Conservation (phyloP, 64 coral and sea anemone species). For the Platygyra sinensis region DNA sequence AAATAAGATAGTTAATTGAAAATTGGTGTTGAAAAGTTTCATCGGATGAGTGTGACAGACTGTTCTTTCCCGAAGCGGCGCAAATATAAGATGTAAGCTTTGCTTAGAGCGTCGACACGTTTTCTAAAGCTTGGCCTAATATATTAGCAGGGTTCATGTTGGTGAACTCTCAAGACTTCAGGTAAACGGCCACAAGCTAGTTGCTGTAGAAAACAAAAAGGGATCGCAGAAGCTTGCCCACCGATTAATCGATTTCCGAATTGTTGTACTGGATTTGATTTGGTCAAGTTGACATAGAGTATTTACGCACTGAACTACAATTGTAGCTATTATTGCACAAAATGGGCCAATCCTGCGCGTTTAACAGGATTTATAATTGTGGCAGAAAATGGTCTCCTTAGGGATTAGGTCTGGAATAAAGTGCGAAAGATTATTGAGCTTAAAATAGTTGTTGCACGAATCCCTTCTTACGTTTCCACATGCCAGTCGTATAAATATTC, state of each 20-base stretch:
- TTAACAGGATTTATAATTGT: background rate
- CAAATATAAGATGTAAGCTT: background rate
- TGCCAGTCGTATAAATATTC: background rate
- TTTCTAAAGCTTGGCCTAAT: constrained; percentile 33
- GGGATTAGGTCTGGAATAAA: constrained; percentile 25
- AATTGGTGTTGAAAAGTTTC: constrained; percentile 40
- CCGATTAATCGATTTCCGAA: background rate
- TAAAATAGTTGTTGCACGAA: constrained; percentile 5
- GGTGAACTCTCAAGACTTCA: constrained; percentile 20
- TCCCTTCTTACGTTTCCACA: background rate
- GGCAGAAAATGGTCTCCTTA: constrained; percentile 31
- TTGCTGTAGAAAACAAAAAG: background rate
- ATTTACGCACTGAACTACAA: background rate
- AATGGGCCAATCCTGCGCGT: constrained; percentile 9
- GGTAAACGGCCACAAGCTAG: constrained; percentile 22
- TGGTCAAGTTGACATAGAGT: constrained; percentile 4
- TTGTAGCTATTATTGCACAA: background rate
- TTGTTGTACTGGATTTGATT: background rate
- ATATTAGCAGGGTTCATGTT: constrained; percentile 16
- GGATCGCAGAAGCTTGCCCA: background rate
- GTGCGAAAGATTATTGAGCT: constrained; percentile 7
- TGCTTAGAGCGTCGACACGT: constrained; percentile 22
- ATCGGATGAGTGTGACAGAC: background rate
- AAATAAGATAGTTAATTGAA: constrained; percentile 25
- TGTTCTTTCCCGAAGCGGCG: background rate